These are phyloP conservation scores for Xenopus borealis DNA, from an alignment of 2,113 vertebrate species.

Conservation along the genomic window DNA sequence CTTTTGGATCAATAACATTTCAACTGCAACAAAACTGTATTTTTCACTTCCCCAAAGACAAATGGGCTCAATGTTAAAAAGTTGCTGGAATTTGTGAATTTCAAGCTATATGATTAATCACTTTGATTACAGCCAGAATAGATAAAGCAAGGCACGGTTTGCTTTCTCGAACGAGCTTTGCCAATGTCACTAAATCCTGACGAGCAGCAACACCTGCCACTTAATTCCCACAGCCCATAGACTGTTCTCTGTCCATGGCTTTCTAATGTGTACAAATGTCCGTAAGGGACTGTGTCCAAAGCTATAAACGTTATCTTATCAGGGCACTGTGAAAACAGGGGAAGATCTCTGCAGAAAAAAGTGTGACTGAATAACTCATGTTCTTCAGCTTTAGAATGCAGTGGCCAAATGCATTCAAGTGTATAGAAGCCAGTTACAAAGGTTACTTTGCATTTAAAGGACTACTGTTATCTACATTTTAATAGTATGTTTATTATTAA, in stretches of 20 bases:
- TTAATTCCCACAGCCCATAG: conserved; percentile 21
- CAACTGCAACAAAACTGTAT: background rate
- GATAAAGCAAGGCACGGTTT: conserved; percentile 10
- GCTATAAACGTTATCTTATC: background rate
- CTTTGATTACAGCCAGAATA: conserved; percentile 17
- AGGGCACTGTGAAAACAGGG: background rate
- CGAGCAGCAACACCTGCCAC: conserved; percentile 33
- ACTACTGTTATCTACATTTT: too few relatives aligned
- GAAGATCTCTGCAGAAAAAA: background rate
- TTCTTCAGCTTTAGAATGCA: background rate
- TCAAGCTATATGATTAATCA: conserved; percentile 20
- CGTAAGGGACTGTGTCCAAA: background rate
- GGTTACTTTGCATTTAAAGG: too few relatives aligned
- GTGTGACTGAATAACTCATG: background rate
- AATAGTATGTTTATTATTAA: too few relatives aligned
- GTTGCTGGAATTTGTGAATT: conserved; percentile 3
- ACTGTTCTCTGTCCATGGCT: background rate
- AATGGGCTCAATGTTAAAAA: conserved; percentile 5
- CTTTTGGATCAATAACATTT: too few relatives aligned
- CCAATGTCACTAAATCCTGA: conserved; percentile 19
- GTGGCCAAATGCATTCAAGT: background rate
- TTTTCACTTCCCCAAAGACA: conserved; percentile 24
- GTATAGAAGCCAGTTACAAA: background rate
- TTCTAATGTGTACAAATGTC: conserved; percentile 16
- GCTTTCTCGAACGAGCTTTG: background rate